Evolutionary conservation across 2,797 vertebrate genomes (phyloP).

Genomic region (Streptopelia turtur): DNA sequence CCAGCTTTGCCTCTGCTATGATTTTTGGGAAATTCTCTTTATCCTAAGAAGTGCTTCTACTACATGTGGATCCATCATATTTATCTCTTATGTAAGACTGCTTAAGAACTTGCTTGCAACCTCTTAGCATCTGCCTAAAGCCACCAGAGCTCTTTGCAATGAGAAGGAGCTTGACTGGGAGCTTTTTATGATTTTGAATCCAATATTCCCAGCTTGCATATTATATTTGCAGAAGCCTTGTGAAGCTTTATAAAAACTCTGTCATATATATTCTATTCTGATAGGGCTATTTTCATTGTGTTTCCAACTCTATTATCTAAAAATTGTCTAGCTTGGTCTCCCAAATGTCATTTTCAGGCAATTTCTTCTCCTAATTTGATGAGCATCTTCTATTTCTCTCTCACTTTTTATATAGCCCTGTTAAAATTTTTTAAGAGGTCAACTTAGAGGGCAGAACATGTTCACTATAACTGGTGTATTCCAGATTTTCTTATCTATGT

Average conservation of each 20-base stretch:
- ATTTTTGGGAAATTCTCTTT: conserved; percentile 21
- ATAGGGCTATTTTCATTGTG: conserved; percentile 47
- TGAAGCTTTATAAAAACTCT: conserved; percentile 59
- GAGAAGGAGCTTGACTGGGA: conserved; percentile 42
- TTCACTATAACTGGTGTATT: neutral
- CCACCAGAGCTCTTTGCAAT: conserved; percentile 12
- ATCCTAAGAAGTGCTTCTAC: conserved; percentile 6
- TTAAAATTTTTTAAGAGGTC: conserved; percentile 41
- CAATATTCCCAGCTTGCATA: conserved; percentile 48
- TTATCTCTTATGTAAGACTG: conserved; percentile 21
- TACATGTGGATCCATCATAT: neutral
- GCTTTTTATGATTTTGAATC: conserved; percentile 56
- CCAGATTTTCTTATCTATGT: neutral
- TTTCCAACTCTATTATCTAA: conserved; percentile 47
- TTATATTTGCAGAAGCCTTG: conserved; percentile 12
- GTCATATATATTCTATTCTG: conserved; percentile 34
- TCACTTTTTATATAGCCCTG: neutral
- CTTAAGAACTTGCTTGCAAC: conserved; percentile 41
- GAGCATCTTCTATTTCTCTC: neutral
- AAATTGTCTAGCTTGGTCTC: conserved; percentile 1
- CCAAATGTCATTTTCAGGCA: neutral
- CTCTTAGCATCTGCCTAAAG: conserved; percentile 49
- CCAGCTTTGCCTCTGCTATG: neutral
- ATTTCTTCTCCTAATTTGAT: conserved; percentile 51
- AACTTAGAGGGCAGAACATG: conserved; percentile 28